Evolutionary conservation across 2,888 invertebrate species (phyloP).

Genomic region (Trachelus stipa): DNA sequence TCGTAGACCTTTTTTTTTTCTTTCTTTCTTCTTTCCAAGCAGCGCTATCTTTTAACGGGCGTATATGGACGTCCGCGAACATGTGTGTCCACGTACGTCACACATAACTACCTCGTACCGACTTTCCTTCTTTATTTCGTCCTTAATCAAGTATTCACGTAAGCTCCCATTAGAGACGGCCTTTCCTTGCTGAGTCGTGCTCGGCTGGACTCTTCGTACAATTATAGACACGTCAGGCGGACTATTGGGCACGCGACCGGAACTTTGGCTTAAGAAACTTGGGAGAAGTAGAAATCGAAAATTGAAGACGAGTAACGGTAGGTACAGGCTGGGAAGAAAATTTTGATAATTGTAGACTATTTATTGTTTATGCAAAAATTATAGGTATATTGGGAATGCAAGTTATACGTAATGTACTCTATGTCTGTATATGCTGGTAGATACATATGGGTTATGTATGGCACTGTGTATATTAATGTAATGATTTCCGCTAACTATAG

Average conservation of each 20-base stretch:
- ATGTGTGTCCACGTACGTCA: not conserved
- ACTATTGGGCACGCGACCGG: not conserved
- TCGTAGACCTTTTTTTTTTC: conserved; percentile 11
- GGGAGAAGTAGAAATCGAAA: not conserved
- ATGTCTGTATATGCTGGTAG: not conserved
- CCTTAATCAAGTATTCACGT: not conserved
- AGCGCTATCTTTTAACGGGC: not conserved
- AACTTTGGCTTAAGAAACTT: not conserved
- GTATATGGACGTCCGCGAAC: not conserved
- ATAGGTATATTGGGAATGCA: not conserved
- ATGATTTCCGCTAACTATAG: not conserved
- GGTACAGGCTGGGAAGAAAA: not conserved
- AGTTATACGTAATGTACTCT: not conserved
- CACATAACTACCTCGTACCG: not conserved
- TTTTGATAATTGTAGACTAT: not conserved
- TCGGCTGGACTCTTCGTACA: not conserved
- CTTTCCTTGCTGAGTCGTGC: not conserved
- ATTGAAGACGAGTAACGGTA: not conserved
- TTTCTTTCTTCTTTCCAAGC: conserved; percentile 1
- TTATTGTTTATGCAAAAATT: not conserved
- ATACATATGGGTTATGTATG: not conserved
- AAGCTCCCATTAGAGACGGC: not conserved
- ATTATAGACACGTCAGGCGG: not conserved
- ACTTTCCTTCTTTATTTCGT: not conserved
- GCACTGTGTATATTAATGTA: not conserved